Percentiles rank a stretch among this genome's conserved stretches.
phyloP scores from a whole-genome alignment of 2,888 invertebrate species.

The Cephus nigrinus region DNA sequence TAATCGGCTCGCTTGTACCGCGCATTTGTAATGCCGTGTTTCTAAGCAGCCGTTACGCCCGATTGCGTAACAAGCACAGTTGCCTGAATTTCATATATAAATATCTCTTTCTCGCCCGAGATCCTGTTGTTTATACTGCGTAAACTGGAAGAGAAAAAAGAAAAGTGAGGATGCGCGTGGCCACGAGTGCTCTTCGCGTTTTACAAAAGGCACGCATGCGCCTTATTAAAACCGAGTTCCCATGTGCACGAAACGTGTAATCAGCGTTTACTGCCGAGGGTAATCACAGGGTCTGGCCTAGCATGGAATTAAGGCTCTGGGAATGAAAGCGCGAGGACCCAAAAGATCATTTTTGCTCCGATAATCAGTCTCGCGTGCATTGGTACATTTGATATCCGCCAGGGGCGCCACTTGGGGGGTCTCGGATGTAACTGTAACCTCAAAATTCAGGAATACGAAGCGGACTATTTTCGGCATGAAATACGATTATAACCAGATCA shows the following conservation, averaged over 20 bases:
- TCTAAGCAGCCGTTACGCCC: background rate
- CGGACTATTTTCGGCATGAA: background rate
- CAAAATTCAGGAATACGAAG: background rate
- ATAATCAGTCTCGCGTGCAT: background rate
- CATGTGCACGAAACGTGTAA: constrained; percentile 35
- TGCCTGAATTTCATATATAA: background rate
- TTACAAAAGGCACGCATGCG: background rate
- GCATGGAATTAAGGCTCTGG: constrained; percentile 40
- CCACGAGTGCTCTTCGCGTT: background rate
- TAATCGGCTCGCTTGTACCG: background rate
- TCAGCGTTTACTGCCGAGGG: constrained; percentile 39
- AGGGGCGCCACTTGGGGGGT: background rate
- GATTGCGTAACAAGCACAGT: background rate
- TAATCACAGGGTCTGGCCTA: constrained; percentile 42
- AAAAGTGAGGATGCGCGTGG: background rate
- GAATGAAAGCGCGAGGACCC: constrained; percentile 2
- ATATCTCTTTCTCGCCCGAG: background rate
- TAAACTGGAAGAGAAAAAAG: background rate
- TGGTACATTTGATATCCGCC: background rate
- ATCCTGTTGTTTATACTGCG: background rate
- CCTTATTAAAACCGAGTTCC: background rate
- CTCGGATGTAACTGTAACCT: background rate
- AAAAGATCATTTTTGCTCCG: background rate
- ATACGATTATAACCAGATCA: background rate
- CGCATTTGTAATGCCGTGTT: background rate